Base-by-base conservation (phyloP, 1,140 invertebrate species). In the Hylaeus volcanicus region DNA sequence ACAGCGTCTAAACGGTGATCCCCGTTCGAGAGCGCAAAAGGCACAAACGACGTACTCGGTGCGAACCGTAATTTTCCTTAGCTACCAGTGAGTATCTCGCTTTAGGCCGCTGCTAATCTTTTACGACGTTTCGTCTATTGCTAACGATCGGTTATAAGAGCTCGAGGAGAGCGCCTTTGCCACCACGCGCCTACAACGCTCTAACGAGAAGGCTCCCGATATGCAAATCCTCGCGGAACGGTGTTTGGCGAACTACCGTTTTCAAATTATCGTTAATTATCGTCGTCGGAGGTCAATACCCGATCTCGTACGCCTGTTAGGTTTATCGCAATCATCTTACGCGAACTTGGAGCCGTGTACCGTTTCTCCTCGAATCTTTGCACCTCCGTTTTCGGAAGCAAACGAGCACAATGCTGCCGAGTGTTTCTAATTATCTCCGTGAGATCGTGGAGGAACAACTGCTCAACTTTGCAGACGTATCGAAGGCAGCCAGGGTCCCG, bases 21-120 rank as follows among this genome's bases (percentile, higher is more conserved):
- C 79, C 45, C 61, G 73, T 63, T 2, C 60, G 26, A 12, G 6
- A 12, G 71, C 71, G 78, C 84, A 84, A 85, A 85, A 84, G 69
- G 78, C 45, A 58, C 68, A 85, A 80, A 85, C 82, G 72, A 73
- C 61, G 43, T 55, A 43, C 63, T 81, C 63, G 41, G 8, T 37
- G 69, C n/a, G 51, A 63, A 69, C 73, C 55, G 82, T 84, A 85
- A 85, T 85, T 81, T 84, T 84, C 84, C 51, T 73, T 74, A 74
- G 61, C 53, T 43, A 51, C 55, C 41, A 26, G n/a, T 11, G 14
- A 11, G 45, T 37, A 26, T 26, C 26, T 65, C 61, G 37, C 71
- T 41, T 58, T 69, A 37, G 43, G 55, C 11, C 56, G 53, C 61
- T 56, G 56, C 63, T 81, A 76, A 81, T 81, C 60, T 70, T 84